Evolutionary conservation across 2,113 vertebrate genomes (phyloP).

Genomic region (Amblyornis subalaris): DNA sequence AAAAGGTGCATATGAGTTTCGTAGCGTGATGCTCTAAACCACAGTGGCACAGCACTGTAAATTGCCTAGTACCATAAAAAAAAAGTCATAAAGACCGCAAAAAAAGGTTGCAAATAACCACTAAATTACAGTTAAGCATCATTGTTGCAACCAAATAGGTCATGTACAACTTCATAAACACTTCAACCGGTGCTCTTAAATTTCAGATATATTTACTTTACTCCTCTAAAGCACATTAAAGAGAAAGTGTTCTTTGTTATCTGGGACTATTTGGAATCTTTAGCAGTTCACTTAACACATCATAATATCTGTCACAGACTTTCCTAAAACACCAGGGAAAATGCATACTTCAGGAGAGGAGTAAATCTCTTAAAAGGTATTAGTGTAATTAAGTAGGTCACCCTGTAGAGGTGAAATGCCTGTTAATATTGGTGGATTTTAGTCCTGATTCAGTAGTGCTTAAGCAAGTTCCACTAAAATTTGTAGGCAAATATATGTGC

Average conservation of each 20-base stretch:
- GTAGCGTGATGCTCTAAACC: background rate
- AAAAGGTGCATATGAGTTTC: background rate
- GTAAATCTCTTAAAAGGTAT: conserved; percentile 37
- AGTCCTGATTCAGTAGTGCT: background rate
- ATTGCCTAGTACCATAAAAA: background rate
- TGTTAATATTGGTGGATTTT: background rate
- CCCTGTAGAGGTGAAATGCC: background rate
- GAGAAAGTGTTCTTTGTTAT: conserved; percentile 42
- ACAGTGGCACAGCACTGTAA: background rate
- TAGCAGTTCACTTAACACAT: conserved; percentile 27
- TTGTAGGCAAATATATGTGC: background rate
- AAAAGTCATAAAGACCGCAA: background rate
- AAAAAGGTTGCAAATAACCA: background rate
- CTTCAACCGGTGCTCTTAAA: conserved; percentile 20
- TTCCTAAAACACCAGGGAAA: conserved; percentile 26
- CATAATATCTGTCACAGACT: conserved; percentile 1
- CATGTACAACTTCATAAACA: conserved; percentile 34
- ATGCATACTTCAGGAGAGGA: background rate
- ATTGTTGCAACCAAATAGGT: background rate
- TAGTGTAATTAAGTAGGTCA: background rate
- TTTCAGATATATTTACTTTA: conserved; percentile 49
- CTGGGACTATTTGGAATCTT: conserved; percentile 6
- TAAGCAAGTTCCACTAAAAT: background rate
- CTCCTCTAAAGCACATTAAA: conserved; percentile 8
- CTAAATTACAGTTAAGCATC: background rate